Base-by-base conservation (phyloP, 2,888 invertebrate genomes). In the Microplitis deprimator region DNA sequence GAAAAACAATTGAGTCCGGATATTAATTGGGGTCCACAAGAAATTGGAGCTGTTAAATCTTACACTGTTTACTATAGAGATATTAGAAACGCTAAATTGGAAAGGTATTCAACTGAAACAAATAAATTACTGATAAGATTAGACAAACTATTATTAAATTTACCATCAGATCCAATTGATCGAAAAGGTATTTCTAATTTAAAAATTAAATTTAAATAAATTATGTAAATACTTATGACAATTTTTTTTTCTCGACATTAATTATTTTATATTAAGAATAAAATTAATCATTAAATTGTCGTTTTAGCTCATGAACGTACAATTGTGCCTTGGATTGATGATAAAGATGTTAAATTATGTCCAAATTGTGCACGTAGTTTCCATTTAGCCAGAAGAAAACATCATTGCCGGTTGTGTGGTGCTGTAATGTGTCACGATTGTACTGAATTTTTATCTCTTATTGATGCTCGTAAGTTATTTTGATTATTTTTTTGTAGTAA, bases 321-420 rank as follows among this genome's bases (percentile, higher is more conserved):
- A 5, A 91, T 93, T 77, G 98, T 99, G 5, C 95, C 96, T 50
- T 99, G 99, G 99, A 91, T 97, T 67, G 96, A 97, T 85, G 99
- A 99, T 59, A 93, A 93, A 69, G 95, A 95, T 74, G 98, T 97
- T 0, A 95, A 94, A 80, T 90, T 96, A 7, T 99, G 99, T 89
- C 97, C 97, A 0, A 95, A 94, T 82, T 99, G 99, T 91, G 96
- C 97, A 0, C 94, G 94, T 87, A 92, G 94, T 68, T 99, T 99
- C 90, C 95, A 95, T 85, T 90, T 98, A 77, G 94, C 97, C 0
- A 92, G 97, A 77, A 92, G 99, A 81, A 96, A 98, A 89, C 99
- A 99, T 90, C 99, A 99, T 90, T 99, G 99, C 87, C 92, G 98
- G 79, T 92, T 99, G 4, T 99, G 97, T 89, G 98, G 98, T 0